Evolutionary conservation across 2,797 vertebrate species (phyloP).

Genomic region (Labeo calbasu): DNA sequence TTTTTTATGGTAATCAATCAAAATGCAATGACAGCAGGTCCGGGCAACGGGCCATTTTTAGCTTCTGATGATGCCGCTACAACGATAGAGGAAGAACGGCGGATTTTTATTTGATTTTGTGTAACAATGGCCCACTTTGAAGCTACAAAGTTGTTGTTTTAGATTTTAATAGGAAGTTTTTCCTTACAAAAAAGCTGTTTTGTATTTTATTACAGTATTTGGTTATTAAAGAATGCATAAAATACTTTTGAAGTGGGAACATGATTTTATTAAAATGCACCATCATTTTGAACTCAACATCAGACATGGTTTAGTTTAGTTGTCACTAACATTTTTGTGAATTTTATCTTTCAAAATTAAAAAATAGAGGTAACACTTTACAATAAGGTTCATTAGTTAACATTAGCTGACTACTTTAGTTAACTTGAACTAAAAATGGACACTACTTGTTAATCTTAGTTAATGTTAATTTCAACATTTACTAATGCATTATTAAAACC

Average conservation of each 20-base stretch:
- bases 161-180: not conserved
- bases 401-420: too few relatives aligned
- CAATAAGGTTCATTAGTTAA: too few relatives aligned
- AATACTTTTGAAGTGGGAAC: not conserved
- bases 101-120: not conserved
- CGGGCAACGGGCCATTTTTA: slow-evolving; percentile 61
- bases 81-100: slow-evolving; percentile 2
- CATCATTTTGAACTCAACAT: not conserved
- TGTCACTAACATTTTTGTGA: not conserved
- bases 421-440: too few relatives aligned
- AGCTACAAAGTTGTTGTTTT: not conserved
- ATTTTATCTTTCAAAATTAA: not conserved
- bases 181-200: not conserved
- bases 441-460: too few relatives aligned
- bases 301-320: not conserved
- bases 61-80: slow-evolving; percentile 36
- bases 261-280: not conserved
- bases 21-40: slow-evolving; percentile 68
- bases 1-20: slow-evolving; percentile 81
- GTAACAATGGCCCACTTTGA: not conserved
- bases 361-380: not conserved
- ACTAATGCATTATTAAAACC: too few relatives aligned
- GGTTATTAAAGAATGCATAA: not conserved
- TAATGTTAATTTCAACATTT: too few relatives aligned
- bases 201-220: not conserved